phyloP scores from a whole-genome alignment of 1,140 invertebrate genomes.

The Drosophila bifasciata region DNA sequence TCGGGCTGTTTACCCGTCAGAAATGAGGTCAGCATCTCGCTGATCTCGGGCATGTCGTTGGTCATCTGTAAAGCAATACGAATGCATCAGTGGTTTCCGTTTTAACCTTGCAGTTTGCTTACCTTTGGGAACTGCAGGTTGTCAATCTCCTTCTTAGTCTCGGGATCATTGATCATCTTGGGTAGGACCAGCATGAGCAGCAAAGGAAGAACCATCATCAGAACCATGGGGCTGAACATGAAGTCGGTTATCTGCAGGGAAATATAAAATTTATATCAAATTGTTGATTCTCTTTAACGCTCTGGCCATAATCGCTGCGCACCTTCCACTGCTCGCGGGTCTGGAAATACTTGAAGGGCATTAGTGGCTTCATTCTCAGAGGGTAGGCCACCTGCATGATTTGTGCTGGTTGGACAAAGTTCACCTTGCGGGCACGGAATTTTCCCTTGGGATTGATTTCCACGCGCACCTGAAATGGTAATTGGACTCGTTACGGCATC shows the following conservation, averaged over 20 bases:
- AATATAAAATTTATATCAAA: background rate
- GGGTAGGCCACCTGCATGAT: conserved; percentile 96
- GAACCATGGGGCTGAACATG: conserved; percentile 97
- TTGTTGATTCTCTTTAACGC: background rate
- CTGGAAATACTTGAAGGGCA: conserved; percentile 96
- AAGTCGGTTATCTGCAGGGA: conserved; percentile 91
- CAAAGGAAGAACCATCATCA: conserved; percentile 98
- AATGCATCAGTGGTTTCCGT: too few relatives aligned
- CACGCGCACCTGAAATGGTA: conserved; percentile 86
- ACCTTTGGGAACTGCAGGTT: conserved; percentile 87
- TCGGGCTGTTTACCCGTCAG: conserved; percentile 87
- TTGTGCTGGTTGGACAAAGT: conserved; percentile 95
- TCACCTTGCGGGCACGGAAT: conserved; percentile 96
- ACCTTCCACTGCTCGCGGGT: conserved; percentile 95
- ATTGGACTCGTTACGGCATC: background rate
- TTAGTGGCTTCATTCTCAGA: conserved; percentile 92
- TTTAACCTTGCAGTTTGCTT: background rate
- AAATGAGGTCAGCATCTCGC: conserved; percentile 93
- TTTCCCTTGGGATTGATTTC: conserved; percentile 99
- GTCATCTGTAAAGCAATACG: conserved; percentile 86
- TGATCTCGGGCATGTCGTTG: conserved; percentile 94
- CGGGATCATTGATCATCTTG: conserved; percentile 98
- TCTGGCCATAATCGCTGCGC: background rate
- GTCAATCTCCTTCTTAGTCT: conserved; percentile 97
- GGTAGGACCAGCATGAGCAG: conserved; percentile 96